Base-by-base conservation (phyloP, 2,113 vertebrate species). In the Phylloscopus trochiloides region DNA sequence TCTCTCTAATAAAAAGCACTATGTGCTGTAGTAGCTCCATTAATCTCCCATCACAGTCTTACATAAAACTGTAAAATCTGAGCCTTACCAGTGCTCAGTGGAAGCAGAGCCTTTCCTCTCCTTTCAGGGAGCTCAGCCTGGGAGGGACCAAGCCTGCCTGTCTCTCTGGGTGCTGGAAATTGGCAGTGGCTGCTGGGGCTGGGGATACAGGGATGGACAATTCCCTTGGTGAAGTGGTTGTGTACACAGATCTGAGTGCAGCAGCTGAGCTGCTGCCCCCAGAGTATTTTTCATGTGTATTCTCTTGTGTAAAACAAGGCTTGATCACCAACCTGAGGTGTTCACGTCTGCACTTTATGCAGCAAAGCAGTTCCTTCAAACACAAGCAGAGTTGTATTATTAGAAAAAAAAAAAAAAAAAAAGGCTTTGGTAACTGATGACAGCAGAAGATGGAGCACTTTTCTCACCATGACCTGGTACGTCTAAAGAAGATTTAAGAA, bases 401-500 rank as follows among this genome's bases (percentile, higher is more conserved):
- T 40, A 40, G 40, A 17, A 63, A 70, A 50, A 17, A 14, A 16
- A 8, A 18, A 52, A 72, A 59, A 63, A 40, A 7, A 16, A 45
- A 8, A 16, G 6, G 5, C 62, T 84, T 85, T 86, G 25, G 62
- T 84, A 78, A 66, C 34, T 80, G 79, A 43, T 74, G 90, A 90
- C 88, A 96, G 77, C 48, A 91, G 42, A 88, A 88, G 95, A 95
- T 83, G 61, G 68, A 95, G 45, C 82, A 93, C 92, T 78, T 93
- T 84, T 84, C 82, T 52, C 86, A 65, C 67, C 63, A 45, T 92
- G 96, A 97, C 96, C 96, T 73, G 70, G 12, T 59, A 62, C 0
- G 52, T 94, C 91, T 88, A 76, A 66, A 73, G 48, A 96, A 93
- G 96, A 97, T 91, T 92, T 94, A 96, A 92, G 83, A 90, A 92